A percentile compares a stretch with the other conserved stretches of the same genome.
These are phyloP conservation scores for Cyrtorhinus lividipennis DNA, from an alignment of 1,140 invertebrate genomes.

Conservation along the genomic window DNA sequence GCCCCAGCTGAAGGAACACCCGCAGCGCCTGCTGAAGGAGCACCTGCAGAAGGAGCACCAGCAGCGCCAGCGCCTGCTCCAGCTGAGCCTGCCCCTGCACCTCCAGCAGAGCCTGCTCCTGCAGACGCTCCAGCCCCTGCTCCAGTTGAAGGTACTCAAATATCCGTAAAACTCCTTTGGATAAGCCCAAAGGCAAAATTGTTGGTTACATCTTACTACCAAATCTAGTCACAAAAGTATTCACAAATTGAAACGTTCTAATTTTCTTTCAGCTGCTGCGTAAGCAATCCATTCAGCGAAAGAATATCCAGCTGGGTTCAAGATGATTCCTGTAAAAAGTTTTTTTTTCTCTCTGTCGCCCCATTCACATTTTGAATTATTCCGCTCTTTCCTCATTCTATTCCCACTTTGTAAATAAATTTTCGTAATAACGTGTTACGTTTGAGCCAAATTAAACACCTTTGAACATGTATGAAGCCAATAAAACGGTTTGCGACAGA, in stretches of 20 bases:
- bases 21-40: constrained; percentile 22
- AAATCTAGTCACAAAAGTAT: no score
- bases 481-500: neutral
- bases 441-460: neutral
- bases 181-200: neutral
- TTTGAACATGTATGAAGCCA: neutral
- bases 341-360: neutral
- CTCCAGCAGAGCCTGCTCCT: constrained; percentile 25
- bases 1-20: constrained; percentile 28
- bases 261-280: neutral
- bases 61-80: constrained; percentile 13
- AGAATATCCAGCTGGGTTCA: neutral
- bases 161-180: neutral
- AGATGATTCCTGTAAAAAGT: constrained; percentile 3
- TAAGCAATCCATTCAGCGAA: neutral
- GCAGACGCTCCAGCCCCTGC: constrained; percentile 25
- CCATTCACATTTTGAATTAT: neutral
- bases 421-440: neutral
- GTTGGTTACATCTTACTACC: neutral
- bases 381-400: neutral
- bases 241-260: neutral
- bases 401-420: constrained; percentile 2
- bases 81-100: constrained; percentile 26
- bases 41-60: constrained; percentile 17
- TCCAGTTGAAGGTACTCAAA: constrained; percentile 12